Percentiles rank a stretch among this genome's conserved stretches.
These are phyloP conservation scores for Plectropomus leopardus DNA, from an alignment of 2,113 vertebrate species.

Conservation along the genomic window DNA sequence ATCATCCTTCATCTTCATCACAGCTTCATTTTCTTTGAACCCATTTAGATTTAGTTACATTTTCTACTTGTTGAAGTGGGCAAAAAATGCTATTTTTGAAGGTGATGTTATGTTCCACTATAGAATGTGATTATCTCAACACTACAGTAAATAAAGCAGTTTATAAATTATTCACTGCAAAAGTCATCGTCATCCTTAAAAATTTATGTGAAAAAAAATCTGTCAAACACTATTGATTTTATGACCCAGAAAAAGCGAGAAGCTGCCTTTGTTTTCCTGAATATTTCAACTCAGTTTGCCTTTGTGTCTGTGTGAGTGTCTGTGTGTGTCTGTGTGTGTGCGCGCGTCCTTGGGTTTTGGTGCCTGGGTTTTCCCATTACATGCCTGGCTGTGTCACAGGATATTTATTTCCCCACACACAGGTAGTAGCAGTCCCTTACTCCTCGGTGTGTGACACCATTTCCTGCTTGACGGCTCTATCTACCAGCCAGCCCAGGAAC, in stretches of 20 bases:
- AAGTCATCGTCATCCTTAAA: background rate
- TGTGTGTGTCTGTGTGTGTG: background rate
- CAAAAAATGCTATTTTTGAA: background rate
- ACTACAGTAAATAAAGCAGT: too few species aligned
- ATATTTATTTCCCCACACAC: constrained; percentile 59
- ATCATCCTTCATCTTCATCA: background rate
- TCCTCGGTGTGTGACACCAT: constrained; percentile 53
- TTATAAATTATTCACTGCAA: background rate
- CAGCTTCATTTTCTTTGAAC: background rate
- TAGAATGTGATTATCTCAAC: background rate
- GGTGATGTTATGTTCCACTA: background rate
- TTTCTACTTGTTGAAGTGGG: background rate
- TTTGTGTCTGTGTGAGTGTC: background rate
- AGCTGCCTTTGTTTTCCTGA: constrained; percentile 19
- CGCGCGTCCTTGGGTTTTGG: constrained; percentile 35
- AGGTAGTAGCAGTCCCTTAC: constrained; percentile 42
- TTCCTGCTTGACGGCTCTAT: constrained; percentile 61
- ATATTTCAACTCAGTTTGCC: constrained; percentile 9
- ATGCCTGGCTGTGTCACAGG: constrained; percentile 62
- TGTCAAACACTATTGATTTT: background rate
- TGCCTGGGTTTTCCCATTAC: constrained; percentile 65
- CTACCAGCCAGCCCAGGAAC: constrained; percentile 13
- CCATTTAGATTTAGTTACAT: background rate
- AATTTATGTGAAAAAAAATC: background rate
- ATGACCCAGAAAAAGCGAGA: background rate